Evolutionary conservation across 2,113 vertebrate genomes (phyloP).

Genomic region (Microcebus murinus): DNA sequence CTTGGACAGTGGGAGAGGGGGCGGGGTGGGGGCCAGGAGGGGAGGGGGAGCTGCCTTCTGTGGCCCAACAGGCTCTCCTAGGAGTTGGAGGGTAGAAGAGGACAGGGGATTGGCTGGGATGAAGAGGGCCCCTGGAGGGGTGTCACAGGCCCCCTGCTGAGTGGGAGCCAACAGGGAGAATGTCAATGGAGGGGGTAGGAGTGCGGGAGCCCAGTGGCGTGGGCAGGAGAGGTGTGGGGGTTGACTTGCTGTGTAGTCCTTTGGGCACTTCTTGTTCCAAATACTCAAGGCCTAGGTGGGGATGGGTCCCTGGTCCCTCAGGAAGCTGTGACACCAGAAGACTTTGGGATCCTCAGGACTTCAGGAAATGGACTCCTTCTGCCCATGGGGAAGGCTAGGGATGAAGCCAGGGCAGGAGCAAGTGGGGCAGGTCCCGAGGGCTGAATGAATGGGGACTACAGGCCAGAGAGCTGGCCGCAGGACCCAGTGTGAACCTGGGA

Average conservation of each 20-base stretch:
- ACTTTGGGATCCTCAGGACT: not conserved
- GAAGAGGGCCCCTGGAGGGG: not conserved
- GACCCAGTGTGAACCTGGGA: not conserved
- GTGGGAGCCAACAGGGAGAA: not conserved
- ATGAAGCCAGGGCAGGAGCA: not conserved
- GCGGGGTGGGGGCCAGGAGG: not conserved
- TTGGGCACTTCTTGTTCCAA: not conserved
- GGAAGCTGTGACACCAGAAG: not conserved
- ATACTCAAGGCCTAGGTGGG: not conserved
- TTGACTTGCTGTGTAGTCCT: not conserved
- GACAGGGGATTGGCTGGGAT: not conserved
- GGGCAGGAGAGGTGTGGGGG: not conserved
- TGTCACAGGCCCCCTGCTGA: not conserved
- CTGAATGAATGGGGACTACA: not conserved
- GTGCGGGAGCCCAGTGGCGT: not conserved
- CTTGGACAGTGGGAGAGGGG: not conserved
- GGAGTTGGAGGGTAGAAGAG: not conserved
- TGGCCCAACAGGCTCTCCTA: not conserved
- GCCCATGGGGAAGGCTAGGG: not conserved
- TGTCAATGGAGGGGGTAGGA: not conserved
- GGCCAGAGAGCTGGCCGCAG: not conserved
- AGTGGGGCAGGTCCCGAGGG: not conserved
- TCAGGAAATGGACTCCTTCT: not conserved
- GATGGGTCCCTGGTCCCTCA: not conserved
- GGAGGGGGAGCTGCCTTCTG: not conserved